Evolutionary conservation across 1,140 invertebrate species (phyloP).

Genomic region (Drosophila ercepeae): DNA sequence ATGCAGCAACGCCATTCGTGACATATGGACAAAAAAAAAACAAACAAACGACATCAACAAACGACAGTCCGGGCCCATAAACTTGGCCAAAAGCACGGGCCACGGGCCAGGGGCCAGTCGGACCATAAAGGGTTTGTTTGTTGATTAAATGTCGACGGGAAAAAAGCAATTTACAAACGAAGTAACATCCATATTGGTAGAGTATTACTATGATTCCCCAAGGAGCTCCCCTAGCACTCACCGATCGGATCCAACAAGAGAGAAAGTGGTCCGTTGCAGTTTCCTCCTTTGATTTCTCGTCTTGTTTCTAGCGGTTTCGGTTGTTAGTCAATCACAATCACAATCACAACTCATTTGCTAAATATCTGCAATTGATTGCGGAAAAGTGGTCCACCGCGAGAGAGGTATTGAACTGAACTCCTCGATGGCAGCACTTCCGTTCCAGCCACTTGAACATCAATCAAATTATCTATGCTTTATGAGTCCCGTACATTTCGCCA

Average conservation of each 20-base stretch:
- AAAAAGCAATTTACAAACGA: conserved; percentile 21
- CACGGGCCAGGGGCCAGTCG: background rate
- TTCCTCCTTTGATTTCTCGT: conserved; percentile 1
- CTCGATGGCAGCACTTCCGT: conserved; percentile 52
- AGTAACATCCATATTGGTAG: conserved; percentile 10
- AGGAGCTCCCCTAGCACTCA: background rate
- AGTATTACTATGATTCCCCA: background rate
- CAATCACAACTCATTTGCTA: conserved; percentile 41
- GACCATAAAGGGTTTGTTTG: conserved; percentile 37
- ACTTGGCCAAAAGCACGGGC: conserved; percentile 52
- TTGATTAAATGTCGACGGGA: conserved; percentile 54
- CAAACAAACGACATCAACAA: conserved; percentile 19
- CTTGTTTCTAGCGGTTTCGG: conserved; percentile 19
- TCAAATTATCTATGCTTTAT: conserved; percentile 42
- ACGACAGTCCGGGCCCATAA: conserved; percentile 39
- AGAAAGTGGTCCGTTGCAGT: conserved; percentile 18
- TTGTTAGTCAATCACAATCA: conserved; percentile 41
- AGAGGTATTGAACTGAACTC: background rate
- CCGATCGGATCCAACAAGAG: background rate
- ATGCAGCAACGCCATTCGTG: conserved; percentile 42
- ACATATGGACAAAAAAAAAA: conserved; percentile 22
- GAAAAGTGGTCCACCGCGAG: conserved; percentile 23
- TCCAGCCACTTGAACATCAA: conserved; percentile 32
- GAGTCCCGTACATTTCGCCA: conserved; percentile 24
- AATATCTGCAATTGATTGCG: conserved; percentile 25